Base-by-base conservation (phyloP, 1,140 invertebrate species). In the Ridgeia piscesae region DNA sequence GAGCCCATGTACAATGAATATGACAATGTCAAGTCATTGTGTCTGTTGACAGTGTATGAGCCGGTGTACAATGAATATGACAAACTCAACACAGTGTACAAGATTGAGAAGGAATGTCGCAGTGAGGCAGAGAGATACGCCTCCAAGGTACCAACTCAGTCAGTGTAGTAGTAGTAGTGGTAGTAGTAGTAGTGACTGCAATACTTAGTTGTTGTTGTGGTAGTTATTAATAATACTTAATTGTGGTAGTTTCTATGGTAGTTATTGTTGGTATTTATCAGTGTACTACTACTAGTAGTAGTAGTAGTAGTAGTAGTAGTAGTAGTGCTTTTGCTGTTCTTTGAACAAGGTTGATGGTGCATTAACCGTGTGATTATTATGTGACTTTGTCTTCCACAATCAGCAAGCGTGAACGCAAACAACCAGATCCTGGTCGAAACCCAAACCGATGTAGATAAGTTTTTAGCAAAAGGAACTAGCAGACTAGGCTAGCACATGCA, bases 41-140 rank as follows among this genome's bases (percentile, higher is more conserved):
- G n/a, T 42, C 35, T 91, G 48, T 88, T 92, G 93, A 34, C 92
- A 94, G 94, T 94, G 89, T 92, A 93, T 33, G 93, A 94, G 91
- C 94, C 94, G 27, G 94, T 93, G 0, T 94, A 93, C 35, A 89
- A 35, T 31, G 94, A 94, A 91, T 94, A 94, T 93, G 93, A 94
- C 34, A 91, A 91, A 89, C 93, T 94, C 92, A 93, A 94, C 89
- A 92, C 92, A 50, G 93, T 93, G 88, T 94, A 93, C 92, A 92
- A 93, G 89, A 93, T 94, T 27, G 94, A 94, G 89, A 92, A 92
- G 42, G 92, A 93, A 27, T 94, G 94, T 93, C 91, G 93, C 42
- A 42, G 92, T 14, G 93, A 94, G 35, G 94, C 94, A 42, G 93
- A 94, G 91, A 89, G 34, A 42, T 94, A 93, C 50, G 94, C 94